Conservation (phyloP, 2,113 vertebrate genomes). For the Carassius carassius region DNA sequence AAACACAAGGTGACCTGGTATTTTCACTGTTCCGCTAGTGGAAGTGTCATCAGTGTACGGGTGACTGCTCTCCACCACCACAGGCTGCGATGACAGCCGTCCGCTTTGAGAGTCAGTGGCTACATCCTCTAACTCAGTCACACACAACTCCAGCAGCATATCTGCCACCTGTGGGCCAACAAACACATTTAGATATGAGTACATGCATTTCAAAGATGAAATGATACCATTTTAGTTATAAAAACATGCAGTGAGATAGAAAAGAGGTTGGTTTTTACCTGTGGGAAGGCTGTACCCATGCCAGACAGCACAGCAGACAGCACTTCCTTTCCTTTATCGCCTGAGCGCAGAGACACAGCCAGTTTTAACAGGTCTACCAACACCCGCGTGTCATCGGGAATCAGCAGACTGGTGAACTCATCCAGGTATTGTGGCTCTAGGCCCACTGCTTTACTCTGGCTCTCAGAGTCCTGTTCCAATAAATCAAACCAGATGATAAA, state of each 20-base stretch:
- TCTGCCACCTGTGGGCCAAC: constrained; percentile 85
- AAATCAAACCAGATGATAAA: not conserved
- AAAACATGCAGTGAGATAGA: not conserved
- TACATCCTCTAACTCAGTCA: constrained; percentile 95
- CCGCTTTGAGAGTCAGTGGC: constrained; percentile 97
- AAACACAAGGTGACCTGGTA: constrained; percentile 78
- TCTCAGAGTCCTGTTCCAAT: constrained; percentile 87
- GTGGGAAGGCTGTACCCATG: constrained; percentile 96
- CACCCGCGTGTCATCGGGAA: constrained; percentile 91
- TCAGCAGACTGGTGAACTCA: constrained; percentile 91
- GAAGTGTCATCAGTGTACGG: constrained; percentile 98
- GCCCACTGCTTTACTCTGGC: constrained; percentile 86
- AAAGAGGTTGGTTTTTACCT: constrained; percentile 70
- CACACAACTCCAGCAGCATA: constrained; percentile 94
- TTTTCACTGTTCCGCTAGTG: constrained; percentile 96
- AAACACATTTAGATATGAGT: not conserved
- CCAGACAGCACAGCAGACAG: constrained; percentile 94
- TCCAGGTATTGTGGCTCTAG: constrained; percentile 94
- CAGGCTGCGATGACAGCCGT: constrained; percentile 92
- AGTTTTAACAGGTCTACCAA: constrained; percentile 96
- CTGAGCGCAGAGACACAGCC: constrained; percentile 88
- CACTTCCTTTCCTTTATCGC: constrained; percentile 91
- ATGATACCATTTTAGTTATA: not conserved
- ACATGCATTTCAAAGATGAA: not conserved
- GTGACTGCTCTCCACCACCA: constrained; percentile 97